These are phyloP conservation scores for Agrypnus murinus DNA, from an alignment of 2,888 invertebrate species.

Conservation along the genomic window DNA sequence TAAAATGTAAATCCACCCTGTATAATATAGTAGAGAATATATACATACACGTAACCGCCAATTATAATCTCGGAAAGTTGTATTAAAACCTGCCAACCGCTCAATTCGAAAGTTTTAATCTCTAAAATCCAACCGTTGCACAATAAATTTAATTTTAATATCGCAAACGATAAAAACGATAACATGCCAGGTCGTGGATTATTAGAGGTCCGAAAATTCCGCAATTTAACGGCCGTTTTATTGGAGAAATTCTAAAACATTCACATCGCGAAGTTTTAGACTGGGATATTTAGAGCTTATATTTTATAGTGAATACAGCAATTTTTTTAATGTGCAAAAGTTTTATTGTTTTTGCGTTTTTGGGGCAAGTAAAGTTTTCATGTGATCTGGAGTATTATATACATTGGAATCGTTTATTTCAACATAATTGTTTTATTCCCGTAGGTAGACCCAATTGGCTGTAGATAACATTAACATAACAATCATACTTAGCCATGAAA, in stretches of 20 bases:
- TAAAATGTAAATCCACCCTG: too few species aligned
- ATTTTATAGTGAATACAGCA: constrained; percentile 12
- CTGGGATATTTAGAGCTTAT: constrained; percentile 8
- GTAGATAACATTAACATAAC: too few species aligned
- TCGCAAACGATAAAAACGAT: constrained; percentile 20
- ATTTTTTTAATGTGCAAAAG: constrained; percentile 8
- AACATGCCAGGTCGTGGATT: constrained; percentile 22
- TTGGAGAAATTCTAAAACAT: constrained; percentile 30
- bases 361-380: constrained; percentile 19
- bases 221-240: constrained; percentile 32
- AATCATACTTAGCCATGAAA: too few species aligned
- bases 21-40: too few species aligned
- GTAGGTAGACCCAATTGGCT: too few species aligned
- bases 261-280: constrained; percentile 26
- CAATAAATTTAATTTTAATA: constrained; percentile 36
- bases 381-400: constrained; percentile 1
- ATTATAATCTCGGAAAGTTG: too few species aligned
- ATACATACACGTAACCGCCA: too few species aligned
- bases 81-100: constrained; percentile 32
- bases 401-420: too few species aligned
- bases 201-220: constrained; percentile 24
- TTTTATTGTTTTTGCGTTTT: constrained; percentile 19
- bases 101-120: constrained; percentile 22
- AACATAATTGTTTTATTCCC: too few species aligned
- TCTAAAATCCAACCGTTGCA: constrained; percentile 11